A percentile compares a stretch with the other conserved stretches of the same genome.
phyloP scores from a whole-genome alignment of 2,113 vertebrate genomes.

The Mobula hypostoma region DNA sequence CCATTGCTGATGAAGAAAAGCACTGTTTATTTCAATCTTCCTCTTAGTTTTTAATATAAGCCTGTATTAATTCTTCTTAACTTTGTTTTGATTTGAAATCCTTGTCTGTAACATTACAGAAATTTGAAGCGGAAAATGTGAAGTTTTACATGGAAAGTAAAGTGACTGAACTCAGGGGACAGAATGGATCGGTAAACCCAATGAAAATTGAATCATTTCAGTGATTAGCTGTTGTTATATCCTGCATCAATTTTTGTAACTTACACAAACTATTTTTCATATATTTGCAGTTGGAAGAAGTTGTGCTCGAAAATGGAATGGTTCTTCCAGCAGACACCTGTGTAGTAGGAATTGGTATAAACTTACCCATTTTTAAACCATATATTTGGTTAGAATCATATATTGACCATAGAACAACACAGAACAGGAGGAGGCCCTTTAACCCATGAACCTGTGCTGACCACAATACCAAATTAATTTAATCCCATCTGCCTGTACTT shows the following conservation, averaged over 20 bases:
- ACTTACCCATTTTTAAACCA: background rate
- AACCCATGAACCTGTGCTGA: too few relatives aligned
- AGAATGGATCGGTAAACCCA: conserved; percentile 61
- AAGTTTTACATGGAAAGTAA: conserved; percentile 68
- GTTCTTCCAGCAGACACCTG: conserved; percentile 67
- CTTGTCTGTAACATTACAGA: conserved; percentile 51
- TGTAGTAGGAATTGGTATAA: conserved; percentile 69
- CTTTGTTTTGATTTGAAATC: background rate
- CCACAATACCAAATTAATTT: too few relatives aligned
- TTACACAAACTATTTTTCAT: background rate
- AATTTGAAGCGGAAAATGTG: conserved; percentile 67
- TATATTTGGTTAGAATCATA: background rate
- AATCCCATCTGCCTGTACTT: too few relatives aligned
- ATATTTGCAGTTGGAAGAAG: conserved; percentile 60
- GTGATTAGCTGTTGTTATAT: background rate
- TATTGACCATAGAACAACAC: too few relatives aligned
- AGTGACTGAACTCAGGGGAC: conserved; percentile 62
- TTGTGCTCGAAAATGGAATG: conserved; percentile 58
- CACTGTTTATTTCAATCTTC: background rate
- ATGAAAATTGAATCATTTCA: background rate
- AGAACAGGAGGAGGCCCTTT: too few relatives aligned
- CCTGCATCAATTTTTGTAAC: background rate
- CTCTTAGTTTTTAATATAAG: background rate
- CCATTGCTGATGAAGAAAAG: background rate
- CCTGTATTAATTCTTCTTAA: background rate